These are phyloP conservation scores for Silurus asotus DNA, from an alignment of 2,113 vertebrate species.

Conservation along the genomic window DNA sequence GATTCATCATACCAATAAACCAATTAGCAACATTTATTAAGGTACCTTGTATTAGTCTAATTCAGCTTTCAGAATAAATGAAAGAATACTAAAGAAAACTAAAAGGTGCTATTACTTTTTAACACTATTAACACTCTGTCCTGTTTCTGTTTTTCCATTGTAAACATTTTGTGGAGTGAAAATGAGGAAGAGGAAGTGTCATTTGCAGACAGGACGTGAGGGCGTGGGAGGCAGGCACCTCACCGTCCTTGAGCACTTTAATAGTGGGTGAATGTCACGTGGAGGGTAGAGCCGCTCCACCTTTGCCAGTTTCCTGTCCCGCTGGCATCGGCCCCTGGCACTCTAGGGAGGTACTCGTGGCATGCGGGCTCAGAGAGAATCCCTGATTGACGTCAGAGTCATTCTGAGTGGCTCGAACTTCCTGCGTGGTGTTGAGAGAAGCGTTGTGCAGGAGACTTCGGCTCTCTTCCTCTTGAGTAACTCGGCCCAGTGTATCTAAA, in stretches of 20 bases:
- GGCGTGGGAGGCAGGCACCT: conserved; percentile 64
- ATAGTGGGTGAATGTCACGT: conserved; percentile 50
- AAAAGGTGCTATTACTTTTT: neutral
- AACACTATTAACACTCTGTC: neutral
- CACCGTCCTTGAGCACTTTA: conserved; percentile 70
- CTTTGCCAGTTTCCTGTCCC: conserved; percentile 63
- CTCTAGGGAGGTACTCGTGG: conserved; percentile 59
- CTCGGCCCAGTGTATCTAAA: conserved; percentile 55
- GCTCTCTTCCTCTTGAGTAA: conserved; percentile 51
- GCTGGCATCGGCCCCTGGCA: conserved; percentile 62
- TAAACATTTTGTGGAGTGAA: conserved; percentile 43
- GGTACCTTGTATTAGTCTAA: neutral
- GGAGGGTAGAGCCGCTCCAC: conserved; percentile 59
- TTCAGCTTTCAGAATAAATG: neutral
- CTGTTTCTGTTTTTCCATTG: conserved; percentile 43
- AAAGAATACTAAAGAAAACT: too few relatives aligned
- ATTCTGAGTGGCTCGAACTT: conserved; percentile 62
- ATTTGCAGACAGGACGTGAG: conserved; percentile 74
- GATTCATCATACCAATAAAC: neutral
- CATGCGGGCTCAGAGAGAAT: conserved; percentile 54
- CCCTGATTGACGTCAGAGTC: conserved; percentile 70
- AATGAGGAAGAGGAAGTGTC: conserved; percentile 57
- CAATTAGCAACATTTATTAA: neutral
- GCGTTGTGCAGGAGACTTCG: conserved; percentile 41
- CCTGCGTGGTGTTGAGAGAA: conserved; percentile 58